Base-by-base conservation (phyloP, 2,797 vertebrate species). In the Percopsis omiscomaycus region DNA sequence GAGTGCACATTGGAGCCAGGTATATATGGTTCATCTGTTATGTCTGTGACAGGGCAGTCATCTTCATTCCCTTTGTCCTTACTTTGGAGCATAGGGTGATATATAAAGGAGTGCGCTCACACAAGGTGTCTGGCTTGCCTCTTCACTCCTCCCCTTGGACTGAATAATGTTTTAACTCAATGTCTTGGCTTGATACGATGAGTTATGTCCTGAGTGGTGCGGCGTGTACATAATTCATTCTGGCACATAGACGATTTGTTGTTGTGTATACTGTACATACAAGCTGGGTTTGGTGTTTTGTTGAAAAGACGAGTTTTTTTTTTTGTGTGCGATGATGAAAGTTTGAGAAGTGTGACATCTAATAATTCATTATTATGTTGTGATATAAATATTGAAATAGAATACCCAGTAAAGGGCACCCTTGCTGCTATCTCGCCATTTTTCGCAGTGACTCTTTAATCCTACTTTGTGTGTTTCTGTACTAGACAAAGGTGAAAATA, bases 41-140 rank as follows among this genome's bases (percentile, higher is more conserved):
- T 75, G 71, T 72, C 66, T 4, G 53, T 91, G 90, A 91, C 90
- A 89, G 88, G 79, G 75, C 65, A 92, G 91, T 86, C 89, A 91
- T 91, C 90, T 92, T 91, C 86, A 89, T 92, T 92, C 84, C 71
- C 84, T 88, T 91, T 90, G 90, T 90, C 90, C 90, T 93, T 91
- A 89, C 89, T 90, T 89, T 84, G 86, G 82, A 86, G 84, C 88
- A 83, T 76, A 77, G 81, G 86, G 83, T 83, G 82, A 91, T 92
- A 89, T 88, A 88, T 92, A 91, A 89, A 90, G 80, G 79, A 68
- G 84, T 81, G 66, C 49, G 74, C 86, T 85, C 81, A 88, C 78
- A 80, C 55, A 78, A 86, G 87, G 84, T 78, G 85, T 86, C 88
- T 84, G 78, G 73, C 83, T 86, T 79, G 75, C 86, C 84, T 87